phyloP scores from a whole-genome alignment of 2,113 vertebrate species.

The Panthera leo region DNA sequence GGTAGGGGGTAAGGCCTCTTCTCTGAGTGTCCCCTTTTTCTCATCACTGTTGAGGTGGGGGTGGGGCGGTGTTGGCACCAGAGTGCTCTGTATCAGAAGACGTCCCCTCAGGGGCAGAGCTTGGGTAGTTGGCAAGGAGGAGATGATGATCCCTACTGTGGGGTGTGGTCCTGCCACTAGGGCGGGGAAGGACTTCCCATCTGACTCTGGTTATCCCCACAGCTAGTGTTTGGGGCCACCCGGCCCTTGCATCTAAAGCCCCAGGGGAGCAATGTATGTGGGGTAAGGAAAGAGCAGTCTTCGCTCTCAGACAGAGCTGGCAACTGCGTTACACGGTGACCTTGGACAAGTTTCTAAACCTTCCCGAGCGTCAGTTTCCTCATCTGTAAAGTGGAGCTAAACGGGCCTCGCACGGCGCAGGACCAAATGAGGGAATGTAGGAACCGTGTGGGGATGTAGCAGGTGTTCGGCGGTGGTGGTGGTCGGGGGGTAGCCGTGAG shows the following conservation, averaged over 20 bases:
- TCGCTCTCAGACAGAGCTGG: background rate
- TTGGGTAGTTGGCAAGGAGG: background rate
- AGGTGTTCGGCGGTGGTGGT: background rate
- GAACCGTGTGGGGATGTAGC: rapidly evolving
- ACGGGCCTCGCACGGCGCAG: rapidly evolving
- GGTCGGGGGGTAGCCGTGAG: too few relatives aligned
- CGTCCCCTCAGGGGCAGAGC: background rate
- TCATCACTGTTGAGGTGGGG: rapidly evolving
- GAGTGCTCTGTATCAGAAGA: background rate
- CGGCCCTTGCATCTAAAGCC: background rate
- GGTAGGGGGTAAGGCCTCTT: rapidly evolving
- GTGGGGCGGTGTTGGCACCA: background rate
- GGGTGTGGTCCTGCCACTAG: background rate
- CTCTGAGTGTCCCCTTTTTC: background rate
- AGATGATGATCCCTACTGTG: background rate
- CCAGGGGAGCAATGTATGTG: too few relatives aligned
- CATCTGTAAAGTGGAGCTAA: background rate
- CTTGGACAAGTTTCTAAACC: background rate
- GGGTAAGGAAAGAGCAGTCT: background rate
- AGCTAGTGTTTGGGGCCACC: background rate
- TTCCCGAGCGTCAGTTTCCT: background rate
- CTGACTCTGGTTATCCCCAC: background rate
- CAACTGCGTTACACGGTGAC: background rate
- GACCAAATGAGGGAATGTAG: background rate
- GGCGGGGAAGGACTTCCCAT: background rate